Evolutionary conservation across 2,888 invertebrate genomes (phyloP).

Genomic region (Tiphia femorata): DNA sequence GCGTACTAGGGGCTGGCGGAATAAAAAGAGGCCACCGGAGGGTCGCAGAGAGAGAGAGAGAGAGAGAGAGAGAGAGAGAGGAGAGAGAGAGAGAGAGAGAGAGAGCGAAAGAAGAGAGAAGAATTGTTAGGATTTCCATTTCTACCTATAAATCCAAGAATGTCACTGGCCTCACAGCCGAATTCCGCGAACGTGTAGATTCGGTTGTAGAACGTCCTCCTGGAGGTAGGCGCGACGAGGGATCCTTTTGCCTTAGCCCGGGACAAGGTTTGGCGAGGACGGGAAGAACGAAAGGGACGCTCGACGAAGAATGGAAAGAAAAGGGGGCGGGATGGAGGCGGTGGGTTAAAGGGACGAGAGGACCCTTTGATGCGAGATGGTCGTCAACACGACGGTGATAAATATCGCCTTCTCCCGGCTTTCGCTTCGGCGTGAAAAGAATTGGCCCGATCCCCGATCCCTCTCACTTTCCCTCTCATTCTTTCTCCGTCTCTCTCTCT

Average conservation of each 20-base stretch:
- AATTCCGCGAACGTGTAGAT: no score
- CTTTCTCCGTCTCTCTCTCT: not conserved
- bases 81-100: not conserved
- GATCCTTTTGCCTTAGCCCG: no score
- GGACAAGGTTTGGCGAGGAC: no score
- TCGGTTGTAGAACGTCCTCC: no score
- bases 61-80: not conserved
- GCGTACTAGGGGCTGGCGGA: not conserved
- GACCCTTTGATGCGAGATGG: slow-evolving; percentile 11
- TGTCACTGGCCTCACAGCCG: no score
- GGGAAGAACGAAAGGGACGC: not conserved
- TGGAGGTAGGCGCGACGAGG: no score
- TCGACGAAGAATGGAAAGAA: not conserved
- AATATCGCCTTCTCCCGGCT: slow-evolving; percentile 22
- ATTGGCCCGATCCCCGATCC: slow-evolving; percentile 9
- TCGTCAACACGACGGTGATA: slow-evolving; percentile 25
- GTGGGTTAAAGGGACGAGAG: no score
- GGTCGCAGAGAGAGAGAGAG: not conserved
- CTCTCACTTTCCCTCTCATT: slow-evolving; percentile 5
- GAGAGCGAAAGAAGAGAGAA: no score
- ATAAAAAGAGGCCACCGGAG: not conserved
- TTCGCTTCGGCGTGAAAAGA: slow-evolving; percentile 25
- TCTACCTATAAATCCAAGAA: no score
- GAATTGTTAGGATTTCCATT: no score
- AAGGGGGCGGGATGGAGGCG: no score